phyloP scores from a whole-genome alignment of 1,140 invertebrate species.

The Megalonaias nervosa region DNA sequence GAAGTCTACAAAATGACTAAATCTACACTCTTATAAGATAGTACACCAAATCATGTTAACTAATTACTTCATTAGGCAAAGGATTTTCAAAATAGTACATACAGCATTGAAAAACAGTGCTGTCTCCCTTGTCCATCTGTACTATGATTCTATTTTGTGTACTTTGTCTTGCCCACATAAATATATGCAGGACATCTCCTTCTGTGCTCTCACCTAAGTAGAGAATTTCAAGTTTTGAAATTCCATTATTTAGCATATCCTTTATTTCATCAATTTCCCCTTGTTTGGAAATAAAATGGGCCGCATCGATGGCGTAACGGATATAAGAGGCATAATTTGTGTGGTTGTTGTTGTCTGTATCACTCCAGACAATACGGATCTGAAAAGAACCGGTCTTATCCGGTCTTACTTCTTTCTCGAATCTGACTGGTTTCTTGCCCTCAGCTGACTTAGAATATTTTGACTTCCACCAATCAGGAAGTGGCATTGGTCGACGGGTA shows the following conservation, averaged over 20 bases:
- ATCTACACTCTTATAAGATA: too few species aligned
- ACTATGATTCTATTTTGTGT: conserved; percentile 27
- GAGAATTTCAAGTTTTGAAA: too few species aligned
- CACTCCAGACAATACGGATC: conserved; percentile 39
- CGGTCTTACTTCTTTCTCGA: conserved; percentile 38
- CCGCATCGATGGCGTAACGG: too few species aligned
- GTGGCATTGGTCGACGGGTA: conserved; percentile 37
- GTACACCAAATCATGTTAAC: too few species aligned
- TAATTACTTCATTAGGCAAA: background rate
- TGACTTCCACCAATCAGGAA: conserved; percentile 50
- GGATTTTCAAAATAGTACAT: conserved; percentile 21
- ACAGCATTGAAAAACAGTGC: conserved; percentile 41
- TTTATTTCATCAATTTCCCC: too few species aligned
- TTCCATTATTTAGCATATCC: too few species aligned
- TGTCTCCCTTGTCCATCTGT: conserved; percentile 36
- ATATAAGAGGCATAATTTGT: conserved; percentile 23
- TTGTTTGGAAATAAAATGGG: too few species aligned
- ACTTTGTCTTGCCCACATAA: too few species aligned
- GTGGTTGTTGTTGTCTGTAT: conserved; percentile 36
- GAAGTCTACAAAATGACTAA: too few species aligned
- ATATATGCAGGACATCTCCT: too few species aligned
- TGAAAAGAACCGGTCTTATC: conserved; percentile 5
- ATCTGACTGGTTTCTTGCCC: conserved; percentile 25
- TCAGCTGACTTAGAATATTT: conserved; percentile 43
- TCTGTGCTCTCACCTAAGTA: too few species aligned